Percentiles rank a stretch among this genome's conserved stretches.
Conservation (phyloP, 2,113 vertebrate species). For the Steatornis caripensis region DNA sequence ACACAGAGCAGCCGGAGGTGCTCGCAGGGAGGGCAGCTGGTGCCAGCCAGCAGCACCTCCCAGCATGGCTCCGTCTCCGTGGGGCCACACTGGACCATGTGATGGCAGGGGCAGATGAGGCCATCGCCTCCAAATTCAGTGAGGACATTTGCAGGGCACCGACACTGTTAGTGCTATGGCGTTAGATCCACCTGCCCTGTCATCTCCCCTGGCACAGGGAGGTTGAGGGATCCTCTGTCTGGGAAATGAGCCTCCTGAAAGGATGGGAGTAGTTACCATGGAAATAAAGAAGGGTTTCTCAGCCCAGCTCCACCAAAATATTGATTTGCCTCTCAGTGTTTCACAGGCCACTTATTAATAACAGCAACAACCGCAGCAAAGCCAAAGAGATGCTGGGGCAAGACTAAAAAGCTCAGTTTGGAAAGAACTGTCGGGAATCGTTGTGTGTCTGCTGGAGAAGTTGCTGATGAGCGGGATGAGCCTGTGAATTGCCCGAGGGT, state of each 20-base stretch:
- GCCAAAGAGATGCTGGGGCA: not conserved
- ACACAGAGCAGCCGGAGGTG: no score
- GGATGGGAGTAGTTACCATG: constrained; percentile 72
- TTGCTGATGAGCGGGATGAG: not conserved
- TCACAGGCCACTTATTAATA: constrained; percentile 35
- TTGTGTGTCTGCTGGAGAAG: not conserved
- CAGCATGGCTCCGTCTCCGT: not conserved
- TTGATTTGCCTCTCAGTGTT: constrained; percentile 35
- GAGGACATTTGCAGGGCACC: not conserved
- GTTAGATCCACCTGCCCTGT: not conserved
- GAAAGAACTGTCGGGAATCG: not conserved
- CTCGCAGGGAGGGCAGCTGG: no score
- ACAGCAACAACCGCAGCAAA: not conserved
- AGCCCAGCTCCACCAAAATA: constrained; percentile 66
- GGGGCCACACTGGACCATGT: no score
- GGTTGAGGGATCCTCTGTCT: constrained; percentile 37
- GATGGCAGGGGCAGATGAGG: fast-evolving
- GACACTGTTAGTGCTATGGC: fast-evolving
- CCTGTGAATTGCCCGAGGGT: fast-evolving
- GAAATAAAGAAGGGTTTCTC: constrained; percentile 73
- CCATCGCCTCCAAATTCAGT: not conserved
- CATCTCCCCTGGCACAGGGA: constrained; percentile 27
- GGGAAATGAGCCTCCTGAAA: constrained; percentile 64
- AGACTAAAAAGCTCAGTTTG: constrained; percentile 10
- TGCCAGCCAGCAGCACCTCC: not conserved